Evolutionary conservation across 2,113 vertebrate species (phyloP).

Genomic region (Neotragus moschatus): DNA sequence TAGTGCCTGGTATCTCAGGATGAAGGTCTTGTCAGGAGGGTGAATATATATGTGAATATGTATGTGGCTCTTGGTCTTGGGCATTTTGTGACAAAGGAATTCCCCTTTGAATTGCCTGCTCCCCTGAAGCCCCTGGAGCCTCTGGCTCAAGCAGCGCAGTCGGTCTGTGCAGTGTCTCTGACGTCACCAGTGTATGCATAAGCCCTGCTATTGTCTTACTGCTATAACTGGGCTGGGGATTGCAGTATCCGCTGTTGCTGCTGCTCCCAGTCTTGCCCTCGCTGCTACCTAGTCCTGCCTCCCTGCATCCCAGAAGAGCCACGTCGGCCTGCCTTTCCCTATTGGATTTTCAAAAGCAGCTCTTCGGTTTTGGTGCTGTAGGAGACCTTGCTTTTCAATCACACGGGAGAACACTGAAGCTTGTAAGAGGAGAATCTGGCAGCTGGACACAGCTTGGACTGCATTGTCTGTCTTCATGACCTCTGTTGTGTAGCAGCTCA

Average conservation of each 20-base stretch:
- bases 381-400: slow-evolving; percentile 71
- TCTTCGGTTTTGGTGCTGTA: slow-evolving; percentile 58
- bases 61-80: slow-evolving; percentile 74
- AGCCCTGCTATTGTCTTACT: slow-evolving; percentile 92
- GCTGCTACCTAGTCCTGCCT: slow-evolving; percentile 78
- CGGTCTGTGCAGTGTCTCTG: slow-evolving; percentile 85
- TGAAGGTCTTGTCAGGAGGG: slow-evolving; percentile 15
- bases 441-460: slow-evolving; percentile 86
- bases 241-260: slow-evolving; percentile 79
- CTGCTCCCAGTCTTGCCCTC: slow-evolving; percentile 39
- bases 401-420: slow-evolving; percentile 77
- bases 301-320: slow-evolving; percentile 68
- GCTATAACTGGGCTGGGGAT: slow-evolving; percentile 83
- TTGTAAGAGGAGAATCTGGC: slow-evolving; percentile 83
- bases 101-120: slow-evolving; percentile 76
- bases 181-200: slow-evolving; percentile 91
- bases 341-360: slow-evolving; percentile 78
- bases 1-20: not conserved
- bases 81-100: slow-evolving; percentile 83
- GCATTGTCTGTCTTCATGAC: slow-evolving; percentile 96
- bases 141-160: slow-evolving; percentile 81
- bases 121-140: slow-evolving; percentile 77
- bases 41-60: slow-evolving; percentile 37
- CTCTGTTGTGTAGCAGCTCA: slow-evolving; percentile 93
- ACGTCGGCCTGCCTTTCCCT: slow-evolving; percentile 63